Evolutionary conservation across 2,797 vertebrate species (phyloP).

Genomic region (Pangasius krempfi): DNA sequence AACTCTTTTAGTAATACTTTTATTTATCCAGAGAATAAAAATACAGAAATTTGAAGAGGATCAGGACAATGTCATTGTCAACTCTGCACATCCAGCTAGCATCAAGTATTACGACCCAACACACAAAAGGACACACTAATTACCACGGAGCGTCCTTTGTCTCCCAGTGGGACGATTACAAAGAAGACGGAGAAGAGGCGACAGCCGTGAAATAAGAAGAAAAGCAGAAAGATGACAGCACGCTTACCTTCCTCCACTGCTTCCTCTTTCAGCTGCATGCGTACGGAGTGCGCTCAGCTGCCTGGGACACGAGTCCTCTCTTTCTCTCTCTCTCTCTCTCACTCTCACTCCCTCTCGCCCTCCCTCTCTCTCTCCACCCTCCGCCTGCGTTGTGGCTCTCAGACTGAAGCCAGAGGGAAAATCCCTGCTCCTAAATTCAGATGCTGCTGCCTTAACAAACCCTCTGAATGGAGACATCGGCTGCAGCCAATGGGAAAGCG

Average conservation of each 20-base stretch:
- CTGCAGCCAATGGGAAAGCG: conserved; percentile 72
- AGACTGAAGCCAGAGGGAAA: conserved; percentile 69
- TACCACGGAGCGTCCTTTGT: conserved; percentile 40
- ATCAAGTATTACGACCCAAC: neutral
- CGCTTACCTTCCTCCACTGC: conserved; percentile 68
- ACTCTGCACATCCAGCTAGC: neutral
- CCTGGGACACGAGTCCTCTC: conserved; percentile 60
- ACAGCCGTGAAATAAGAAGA: conserved; percentile 14
- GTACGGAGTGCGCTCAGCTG: conserved; percentile 69
- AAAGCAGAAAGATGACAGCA: neutral
- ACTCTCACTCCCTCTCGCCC: conserved; percentile 54
- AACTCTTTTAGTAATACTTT: neutral
- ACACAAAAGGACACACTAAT: conserved; percentile 51
- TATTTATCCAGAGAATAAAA: neutral
- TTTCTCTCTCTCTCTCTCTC: conserved; percentile 53
- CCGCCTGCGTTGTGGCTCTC: conserved; percentile 62
- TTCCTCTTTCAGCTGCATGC: conserved; percentile 68
- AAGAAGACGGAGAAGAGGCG: conserved; percentile 18
- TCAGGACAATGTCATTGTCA: neutral
- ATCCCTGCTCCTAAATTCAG: conserved; percentile 75
- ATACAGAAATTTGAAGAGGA: neutral
- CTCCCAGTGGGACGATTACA: neutral
- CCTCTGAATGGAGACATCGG: conserved; percentile 71
- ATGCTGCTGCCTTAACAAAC: conserved; percentile 67
- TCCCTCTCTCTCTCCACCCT: conserved; percentile 62